Percentiles rank a stretch among this genome's conserved stretches.
These are phyloP conservation scores for Flabesymbios commensalis DNA, from an alignment of 2,888 invertebrate genomes.

Conservation along the genomic window DNA sequence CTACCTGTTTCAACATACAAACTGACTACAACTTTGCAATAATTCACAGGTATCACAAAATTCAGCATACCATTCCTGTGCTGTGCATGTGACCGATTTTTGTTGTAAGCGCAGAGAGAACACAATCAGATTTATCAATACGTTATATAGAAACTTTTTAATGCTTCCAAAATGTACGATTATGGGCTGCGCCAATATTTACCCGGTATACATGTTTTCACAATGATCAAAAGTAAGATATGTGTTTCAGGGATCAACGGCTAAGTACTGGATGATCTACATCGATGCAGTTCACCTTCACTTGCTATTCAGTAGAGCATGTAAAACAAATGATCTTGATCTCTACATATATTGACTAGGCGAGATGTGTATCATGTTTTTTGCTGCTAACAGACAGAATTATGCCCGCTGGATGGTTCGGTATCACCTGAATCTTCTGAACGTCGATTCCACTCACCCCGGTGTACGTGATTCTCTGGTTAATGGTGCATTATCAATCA, in stretches of 20 bases:
- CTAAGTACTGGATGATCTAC: slow-evolving; percentile 7
- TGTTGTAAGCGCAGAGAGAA: no score
- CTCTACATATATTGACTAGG: background rate
- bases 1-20: no score
- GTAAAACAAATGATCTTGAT: background rate
- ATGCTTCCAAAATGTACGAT: no score
- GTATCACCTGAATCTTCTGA: slow-evolving; percentile 30
- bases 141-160: no score
- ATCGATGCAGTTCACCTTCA: background rate
- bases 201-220: no score
- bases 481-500: slow-evolving; percentile 22
- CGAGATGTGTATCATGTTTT: background rate
- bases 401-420: slow-evolving; percentile 35
- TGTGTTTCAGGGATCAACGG: slow-evolving; percentile 23
- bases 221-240: no score
- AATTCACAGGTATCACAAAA: no score
- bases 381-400: slow-evolving; percentile 24
- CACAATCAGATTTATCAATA: no score
- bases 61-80: no score
- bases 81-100: no score
- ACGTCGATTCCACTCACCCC: slow-evolving; percentile 23
- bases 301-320: slow-evolving; percentile 1
- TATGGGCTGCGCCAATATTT: no score
- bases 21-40: no score
- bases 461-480: slow-evolving; percentile 15